Evolutionary conservation across 2,797 vertebrate genomes (phyloP), one percentile per base, ranked within the genome.

Genomic region (Cynodonichthys magdalenae): DNA sequence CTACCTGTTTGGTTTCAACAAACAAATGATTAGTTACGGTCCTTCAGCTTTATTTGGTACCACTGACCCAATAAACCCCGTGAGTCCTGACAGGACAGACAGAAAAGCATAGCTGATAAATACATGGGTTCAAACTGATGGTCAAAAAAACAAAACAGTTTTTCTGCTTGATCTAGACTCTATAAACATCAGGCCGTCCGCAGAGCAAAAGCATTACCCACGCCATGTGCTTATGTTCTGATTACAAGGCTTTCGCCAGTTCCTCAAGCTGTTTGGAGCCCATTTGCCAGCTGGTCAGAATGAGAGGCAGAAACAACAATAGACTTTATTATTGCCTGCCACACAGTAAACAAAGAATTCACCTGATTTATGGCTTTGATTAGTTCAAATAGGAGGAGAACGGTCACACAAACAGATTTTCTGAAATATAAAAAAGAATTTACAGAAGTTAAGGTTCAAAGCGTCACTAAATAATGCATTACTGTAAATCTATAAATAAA

Each of bases 241-340:
- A 47, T 61, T 9, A 2, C 56, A 39, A 0, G 11, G 12, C 56
- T 47, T 1, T 46, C 20, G 56, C 20, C 51, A 66, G 6, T 46
- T 54, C 48, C 39, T 19, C 49, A 28, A 63, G 19, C 28, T 68
- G 24, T 68, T 63, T 66, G 24, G 29, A 53, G 47, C 67, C 53
- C 2, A 4, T 64, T 46, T 31, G 52, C 59, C 67, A 76, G 79
- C 71, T 77, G 77, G 70, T 62, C 62, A 55, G 53, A 53, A 60
- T 56, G 66, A 53, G 17, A 75, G 14, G 19, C 29, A 15, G 53
- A 42, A 60, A 36, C 61, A 67, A 55, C 9, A 69, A 49, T 55
- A 48, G 36, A 19, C 46, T 63, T 12, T 58, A 59, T 48, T 50
- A 42, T 44, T 54, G 50, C 61, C 47, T 49, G 27, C 45, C 39